Evolutionary conservation across 2,797 vertebrate species (phyloP), one percentile per base, ranked within the genome.

Genomic region (Oophaga sylvatica): DNA sequence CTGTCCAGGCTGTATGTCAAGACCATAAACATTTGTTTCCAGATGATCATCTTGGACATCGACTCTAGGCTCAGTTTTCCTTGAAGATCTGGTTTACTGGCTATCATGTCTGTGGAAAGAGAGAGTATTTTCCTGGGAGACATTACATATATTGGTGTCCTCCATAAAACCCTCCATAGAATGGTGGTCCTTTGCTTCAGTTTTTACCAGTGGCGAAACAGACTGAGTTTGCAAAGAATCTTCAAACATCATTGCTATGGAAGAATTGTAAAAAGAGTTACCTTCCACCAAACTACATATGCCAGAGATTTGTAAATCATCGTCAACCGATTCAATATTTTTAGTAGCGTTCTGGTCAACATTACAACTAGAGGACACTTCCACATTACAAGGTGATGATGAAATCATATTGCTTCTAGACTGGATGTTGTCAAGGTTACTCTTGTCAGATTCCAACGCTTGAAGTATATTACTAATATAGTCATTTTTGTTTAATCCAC

Each of bases 231-330:
- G 68, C 63, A 87, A 80, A 88, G 88, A 83, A 3, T 80, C 75
- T 15, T 22, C 91, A 85, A 96, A 95, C 6, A 96, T 95, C 87
- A 90, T 89, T 85, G 95, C 95, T 91, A 96, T 95, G 80, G 94
- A 93, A 11, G 94, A 93, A 91, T 95, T 93, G 31, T 95, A 96
- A 80, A 86, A 94, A 0, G 5, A 87, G 90, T 95, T 91, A 31
- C 95, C 94, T 92, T 96, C 91, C 67, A 94, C 94, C 71, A 96
- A 94, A 87, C 94, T 94, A 91, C 95, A 96, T 8, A 96, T 93
- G 67, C 86, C 92, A 67, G 92, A 93, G 88, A 96, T 96, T 87
- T 91, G 91, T 68, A 95, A 91, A 19, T 86, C 83, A n/a, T 87
- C 87, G 11, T 85, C 87, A 80, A 84, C 88, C 1, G 45, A 53